Base-by-base conservation (phyloP, 1,140 invertebrate species). In the Archivesica marissinica region DNA sequence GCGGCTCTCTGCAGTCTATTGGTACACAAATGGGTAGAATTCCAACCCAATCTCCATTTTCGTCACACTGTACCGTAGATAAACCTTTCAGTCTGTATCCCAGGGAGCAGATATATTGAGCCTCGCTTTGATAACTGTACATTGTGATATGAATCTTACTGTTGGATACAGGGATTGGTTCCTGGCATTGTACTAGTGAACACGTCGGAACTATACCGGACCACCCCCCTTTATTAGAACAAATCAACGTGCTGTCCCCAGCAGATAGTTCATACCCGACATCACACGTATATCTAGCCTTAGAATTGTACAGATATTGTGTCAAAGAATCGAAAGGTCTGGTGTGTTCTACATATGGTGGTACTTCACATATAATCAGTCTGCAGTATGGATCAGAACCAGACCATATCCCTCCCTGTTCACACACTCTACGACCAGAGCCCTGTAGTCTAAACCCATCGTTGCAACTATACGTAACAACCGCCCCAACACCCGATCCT, bases 181-280 rank as follows among this genome's bases (percentile, higher is more conserved):
- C 80, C 3, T 41, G 38, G 72, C 86, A 87, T n/a, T 52, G 17
- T 17, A 85, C 72, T 20, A 75, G 68, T 0, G 50, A 35, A 72
- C 86, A 87, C 2, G 54, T 79, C 0, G 98, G 97, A 13, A 96
- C 94, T 76, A 96, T 96, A 17, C 96, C 96, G 83, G 96, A 97
- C 97, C 89, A 90, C 30, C 17, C 20, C 0, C 81, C 87, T 30
- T 39, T 38, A 3, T 64, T 44, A 6, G 56, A 33, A 47, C 89
- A 90, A 0, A 44, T 78, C 20, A 85, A 28, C 2, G 39, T 0
- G 0, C 23, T 30, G n/a, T 85, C 74, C 13, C 82, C 82, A 17
- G 56, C 44, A 28, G 82, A 39, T 28, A 89, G 15, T 39, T 81
- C 44, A 83, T 87, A 91, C 0, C 89, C 90, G 50, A 70, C 30